Evolutionary conservation across 2,797 vertebrate species (phyloP), one percentile per base, ranked within the genome.

Genomic region (Myotis planiceps): DNA sequence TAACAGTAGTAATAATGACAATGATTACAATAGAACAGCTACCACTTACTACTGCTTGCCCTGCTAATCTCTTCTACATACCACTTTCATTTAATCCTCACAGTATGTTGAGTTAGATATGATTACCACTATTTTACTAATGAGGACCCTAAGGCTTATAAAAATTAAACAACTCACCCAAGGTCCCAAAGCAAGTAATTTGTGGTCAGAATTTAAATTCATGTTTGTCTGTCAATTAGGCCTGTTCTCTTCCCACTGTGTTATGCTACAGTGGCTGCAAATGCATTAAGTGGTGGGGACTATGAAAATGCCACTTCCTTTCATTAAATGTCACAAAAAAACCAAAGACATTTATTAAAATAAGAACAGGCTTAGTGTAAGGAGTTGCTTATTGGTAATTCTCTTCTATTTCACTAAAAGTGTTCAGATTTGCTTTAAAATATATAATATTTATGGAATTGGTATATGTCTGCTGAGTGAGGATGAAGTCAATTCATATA

Each of bases 41-140:
- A 68, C 29, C 32, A 45, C 58, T 92, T 72, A 74, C 27, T 53
- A 15, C 14, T 29, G n/a, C 19, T 95, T 78, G 18, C 34, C 27
- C 29, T 55, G 69, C 21, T 82, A 74, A 93, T 92, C 18, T 86
- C 21, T 68, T 88, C 32, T 42, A 68, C 19, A 69, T 29, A 86
- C 8, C 18, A 45, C 18, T 66, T 88, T 78, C 53, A 68, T 42
- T 83, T 93, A 71, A 95, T 53, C 47, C 29, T 88, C 68, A 55
- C 72, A 93, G 81, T 93, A 51, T 55, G 76, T 29, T 71, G 72
- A 53, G 34, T 74, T 75, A 90, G 29, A 85, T 71, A n/a, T 19
- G 29, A 78, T 72, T 53, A 71, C 66, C 25, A 55, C 3, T 93
- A 34, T 51, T 86, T 92, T 81, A 74, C 14, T 94, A 95, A 91